phyloP scores from a whole-genome alignment of 2,888 invertebrate species.

The Tenthredo notha region DNA sequence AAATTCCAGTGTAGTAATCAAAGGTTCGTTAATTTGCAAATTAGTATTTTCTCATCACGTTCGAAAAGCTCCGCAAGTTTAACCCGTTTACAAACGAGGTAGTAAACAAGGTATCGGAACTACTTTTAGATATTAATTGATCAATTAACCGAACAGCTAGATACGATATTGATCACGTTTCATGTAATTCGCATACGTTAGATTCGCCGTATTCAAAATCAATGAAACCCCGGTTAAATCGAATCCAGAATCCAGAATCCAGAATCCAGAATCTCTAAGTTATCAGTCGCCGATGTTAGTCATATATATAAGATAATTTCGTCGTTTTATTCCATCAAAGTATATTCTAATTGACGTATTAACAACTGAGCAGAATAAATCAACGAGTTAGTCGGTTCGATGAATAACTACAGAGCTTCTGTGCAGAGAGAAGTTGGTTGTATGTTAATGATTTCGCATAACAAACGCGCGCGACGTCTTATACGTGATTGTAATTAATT shows the following conservation, averaged over 20 bases:
- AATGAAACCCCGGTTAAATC: neutral
- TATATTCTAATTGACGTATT: neutral
- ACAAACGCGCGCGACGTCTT: slow-evolving; percentile 9
- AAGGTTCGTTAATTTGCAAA: slow-evolving; percentile 47
- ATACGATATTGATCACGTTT: slow-evolving; percentile 5
- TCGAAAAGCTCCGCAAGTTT: neutral
- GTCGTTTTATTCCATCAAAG: neutral
- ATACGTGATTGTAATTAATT: slow-evolving; percentile 43
- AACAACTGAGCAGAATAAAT: slow-evolving; percentile 19
- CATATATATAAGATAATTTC: neutral
- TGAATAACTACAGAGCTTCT: neutral
- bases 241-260: too few species aligned
- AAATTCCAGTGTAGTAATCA: slow-evolving; percentile 15
- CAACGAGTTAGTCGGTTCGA: neutral
- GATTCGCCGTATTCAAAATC: neutral
- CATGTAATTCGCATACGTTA: neutral
- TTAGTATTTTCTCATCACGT: slow-evolving; percentile 24
- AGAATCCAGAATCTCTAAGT: neutral
- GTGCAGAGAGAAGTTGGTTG: neutral
- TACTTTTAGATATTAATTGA: slow-evolving; percentile 42
- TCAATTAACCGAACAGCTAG: slow-evolving; percentile 36
- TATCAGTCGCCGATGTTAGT: neutral
- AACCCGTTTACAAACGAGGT: slow-evolving; percentile 36
- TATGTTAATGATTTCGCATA: slow-evolving; percentile 42
- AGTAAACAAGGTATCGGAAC: slow-evolving; percentile 47